phyloP scores from a whole-genome alignment of 1,140 invertebrate genomes.

The Mizuhopecten yessoensis region DNA sequence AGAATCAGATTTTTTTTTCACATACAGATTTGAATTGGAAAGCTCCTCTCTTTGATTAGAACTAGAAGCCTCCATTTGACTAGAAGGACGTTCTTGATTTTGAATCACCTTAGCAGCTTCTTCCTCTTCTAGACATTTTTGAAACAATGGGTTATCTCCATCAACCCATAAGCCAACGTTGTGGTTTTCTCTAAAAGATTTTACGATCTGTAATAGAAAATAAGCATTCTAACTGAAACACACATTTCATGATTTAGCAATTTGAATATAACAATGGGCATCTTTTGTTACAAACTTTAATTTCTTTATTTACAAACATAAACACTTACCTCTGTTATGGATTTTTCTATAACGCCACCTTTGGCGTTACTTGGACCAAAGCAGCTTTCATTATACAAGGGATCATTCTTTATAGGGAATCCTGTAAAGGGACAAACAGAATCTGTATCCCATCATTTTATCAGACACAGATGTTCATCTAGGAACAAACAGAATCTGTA shows the following conservation, averaged over 20 bases:
- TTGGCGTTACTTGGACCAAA: conserved; percentile 90
- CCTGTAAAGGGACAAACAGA: conserved; percentile 85
- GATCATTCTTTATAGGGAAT: conserved; percentile 98
- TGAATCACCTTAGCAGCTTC: not conserved
- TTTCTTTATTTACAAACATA: too few relatives aligned
- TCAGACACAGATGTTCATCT: too few relatives aligned
- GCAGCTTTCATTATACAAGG: conserved; percentile 88
- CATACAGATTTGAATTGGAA: too few relatives aligned
- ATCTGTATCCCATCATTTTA: too few relatives aligned
- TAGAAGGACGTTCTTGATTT: not conserved
- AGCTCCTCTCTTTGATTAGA: not conserved
- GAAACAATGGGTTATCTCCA: conserved; percentile 47
- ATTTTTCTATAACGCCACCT: conserved; percentile 94
- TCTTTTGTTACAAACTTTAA: too few relatives aligned
- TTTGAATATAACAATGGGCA: too few relatives aligned
- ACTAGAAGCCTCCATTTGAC: not conserved
- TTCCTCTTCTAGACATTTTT: not conserved
- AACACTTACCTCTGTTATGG: conserved; percentile 89
- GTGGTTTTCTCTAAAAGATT: conserved; percentile 64
- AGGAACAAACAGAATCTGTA: too few relatives aligned
- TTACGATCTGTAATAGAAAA: conserved; percentile 55
- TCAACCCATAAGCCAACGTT: conserved; percentile 67
- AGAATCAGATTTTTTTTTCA: too few relatives aligned
- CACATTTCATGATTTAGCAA: too few relatives aligned
- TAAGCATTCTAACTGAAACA: not conserved